Conservation (phyloP, 2,113 vertebrate species). For the Montifringilla adamsi region DNA sequence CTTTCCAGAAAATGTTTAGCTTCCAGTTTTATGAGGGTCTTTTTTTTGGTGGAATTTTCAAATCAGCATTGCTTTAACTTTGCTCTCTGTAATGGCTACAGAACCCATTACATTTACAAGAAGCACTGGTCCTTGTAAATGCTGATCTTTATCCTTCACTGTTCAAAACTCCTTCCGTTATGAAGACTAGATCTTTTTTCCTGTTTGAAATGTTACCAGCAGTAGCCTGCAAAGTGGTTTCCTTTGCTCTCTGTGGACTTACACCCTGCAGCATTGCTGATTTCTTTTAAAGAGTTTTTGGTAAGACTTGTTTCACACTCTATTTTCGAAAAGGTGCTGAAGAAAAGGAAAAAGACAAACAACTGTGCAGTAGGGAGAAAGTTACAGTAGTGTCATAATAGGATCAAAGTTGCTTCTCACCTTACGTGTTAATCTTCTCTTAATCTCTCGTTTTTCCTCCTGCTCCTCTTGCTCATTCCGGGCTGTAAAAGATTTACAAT, state of each 20-base stretch:
- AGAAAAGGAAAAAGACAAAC: not conserved
- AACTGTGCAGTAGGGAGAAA: not conserved
- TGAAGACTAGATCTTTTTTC: not conserved
- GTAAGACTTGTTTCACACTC: not conserved
- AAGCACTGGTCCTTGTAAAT: not conserved
- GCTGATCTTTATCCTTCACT: not conserved
- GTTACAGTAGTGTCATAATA: not conserved
- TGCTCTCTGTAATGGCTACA: not conserved
- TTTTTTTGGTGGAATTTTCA: not conserved
- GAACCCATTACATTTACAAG: not conserved
- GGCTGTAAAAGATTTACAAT: slow-evolving; percentile 79
- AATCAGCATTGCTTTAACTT: not conserved
- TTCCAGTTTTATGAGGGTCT: not conserved
- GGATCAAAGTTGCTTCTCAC: slow-evolving; percentile 72
- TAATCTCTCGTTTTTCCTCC: slow-evolving; percentile 97
- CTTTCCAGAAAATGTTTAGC: not conserved
- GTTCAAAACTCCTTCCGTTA: not conserved
- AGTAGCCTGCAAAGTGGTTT: not conserved
- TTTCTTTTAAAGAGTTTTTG: not conserved
- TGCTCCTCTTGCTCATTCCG: slow-evolving; percentile 97
- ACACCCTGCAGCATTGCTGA: not conserved
- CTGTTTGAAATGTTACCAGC: not conserved
- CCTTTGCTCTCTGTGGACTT: not conserved
- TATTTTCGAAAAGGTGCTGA: not conserved
- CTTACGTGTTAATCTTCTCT: slow-evolving; percentile 92